Conservation (phyloP, 2,113 vertebrate genomes). For the Hydropotes inermis region DNA sequence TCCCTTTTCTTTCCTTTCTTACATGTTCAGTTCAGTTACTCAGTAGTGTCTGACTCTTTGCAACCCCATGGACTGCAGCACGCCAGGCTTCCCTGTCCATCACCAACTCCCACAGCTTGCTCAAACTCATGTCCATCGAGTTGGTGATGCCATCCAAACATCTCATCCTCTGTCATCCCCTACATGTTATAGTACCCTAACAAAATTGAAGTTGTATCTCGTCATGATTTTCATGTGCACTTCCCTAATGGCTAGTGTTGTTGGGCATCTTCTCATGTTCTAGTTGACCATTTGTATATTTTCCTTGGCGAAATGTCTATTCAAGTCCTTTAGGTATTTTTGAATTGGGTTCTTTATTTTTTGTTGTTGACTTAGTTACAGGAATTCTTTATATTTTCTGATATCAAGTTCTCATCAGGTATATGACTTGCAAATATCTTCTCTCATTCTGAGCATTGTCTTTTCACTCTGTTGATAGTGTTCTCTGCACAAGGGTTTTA, state of each 20-base stretch:
- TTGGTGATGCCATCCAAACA: background rate
- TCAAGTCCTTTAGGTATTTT: background rate
- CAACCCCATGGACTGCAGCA: background rate
- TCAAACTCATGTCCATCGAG: background rate
- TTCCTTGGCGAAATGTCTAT: background rate
- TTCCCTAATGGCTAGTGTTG: background rate
- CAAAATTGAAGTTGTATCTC: background rate
- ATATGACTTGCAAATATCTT: background rate
- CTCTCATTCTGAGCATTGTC: background rate
- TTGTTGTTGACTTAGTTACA: background rate
- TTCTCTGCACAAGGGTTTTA: background rate
- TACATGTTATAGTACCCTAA: background rate
- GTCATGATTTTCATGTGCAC: background rate
- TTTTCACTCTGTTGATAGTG: background rate
- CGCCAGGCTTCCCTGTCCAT: background rate
- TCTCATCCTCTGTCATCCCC: background rate
- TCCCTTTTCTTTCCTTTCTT: background rate
- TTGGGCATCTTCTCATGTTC: background rate
- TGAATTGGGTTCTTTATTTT: background rate
- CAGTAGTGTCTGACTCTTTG: background rate
- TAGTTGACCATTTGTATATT: background rate
- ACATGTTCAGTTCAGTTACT: background rate
- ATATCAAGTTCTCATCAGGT: background rate
- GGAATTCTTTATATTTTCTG: background rate
- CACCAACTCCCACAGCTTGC: background rate